Base-by-base conservation (phyloP, 2,797 vertebrate genomes). In the Cossypha caffra region DNA sequence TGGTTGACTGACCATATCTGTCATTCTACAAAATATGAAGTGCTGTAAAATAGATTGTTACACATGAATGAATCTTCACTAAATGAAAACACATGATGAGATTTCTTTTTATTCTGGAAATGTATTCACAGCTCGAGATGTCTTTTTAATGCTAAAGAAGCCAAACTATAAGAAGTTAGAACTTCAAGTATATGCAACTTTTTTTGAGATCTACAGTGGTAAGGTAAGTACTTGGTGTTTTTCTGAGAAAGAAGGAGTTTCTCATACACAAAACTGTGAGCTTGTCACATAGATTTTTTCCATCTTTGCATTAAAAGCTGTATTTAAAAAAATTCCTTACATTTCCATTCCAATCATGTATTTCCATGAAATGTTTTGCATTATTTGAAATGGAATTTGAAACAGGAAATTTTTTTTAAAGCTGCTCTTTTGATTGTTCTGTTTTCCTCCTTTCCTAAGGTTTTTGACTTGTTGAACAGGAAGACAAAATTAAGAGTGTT, bases 161-260 rank as follows among this genome's bases (percentile, higher is more conserved):
- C 98, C 99, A 89, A 99, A 98, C 93, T 99, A 99, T 97, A 99
- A 99, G 97, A 99, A 99, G 97, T 72, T 99, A 97, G 99, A 99
- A 96, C 99, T 99, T 96, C 99, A 99, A 97, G 98, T 99, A 52
- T 99, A 98, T 96, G 98, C 99, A 96, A 99, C 99, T 1, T 99
- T 99, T 98, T 99, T 99, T 98, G 99, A 99, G 98, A 99, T 99
- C 97, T 99, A 99, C 97, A 99, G 99, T 90, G 99, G 99, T 74
- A 99, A 99, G 98, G 99, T 98, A 96, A 97, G 98, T 96, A 40
- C 47, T 15, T 92, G n/a, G 13, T 92, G 40, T 78, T 69, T 78
- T 6, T 38, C 9, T 77, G 29, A 35, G 59, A 23, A 83, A 61
- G 10, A 10, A 2, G 23, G 9, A 67, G n/a, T 26, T 80, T 67